Conservation (phyloP, 2,113 vertebrate species). For the Triplophysa rosa region DNA sequence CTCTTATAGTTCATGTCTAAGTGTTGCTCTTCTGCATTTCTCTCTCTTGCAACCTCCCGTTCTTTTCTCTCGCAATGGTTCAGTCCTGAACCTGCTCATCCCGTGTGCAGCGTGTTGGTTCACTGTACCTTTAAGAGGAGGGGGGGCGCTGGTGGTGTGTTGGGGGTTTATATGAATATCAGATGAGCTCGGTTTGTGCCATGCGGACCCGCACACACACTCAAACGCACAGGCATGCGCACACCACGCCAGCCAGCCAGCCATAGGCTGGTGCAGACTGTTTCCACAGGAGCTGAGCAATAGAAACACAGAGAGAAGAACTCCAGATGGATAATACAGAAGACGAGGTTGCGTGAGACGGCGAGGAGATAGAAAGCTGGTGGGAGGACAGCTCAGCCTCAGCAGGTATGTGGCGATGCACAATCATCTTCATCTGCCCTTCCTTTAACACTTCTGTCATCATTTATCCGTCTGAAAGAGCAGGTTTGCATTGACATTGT, state of each 20-base stretch:
- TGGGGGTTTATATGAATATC: constrained; percentile 45
- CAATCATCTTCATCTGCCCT: constrained; percentile 34
- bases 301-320: constrained; percentile 24
- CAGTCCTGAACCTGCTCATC: constrained; percentile 22
- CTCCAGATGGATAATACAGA: constrained; percentile 15
- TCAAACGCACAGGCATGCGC: constrained; percentile 38
- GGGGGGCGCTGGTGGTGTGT: constrained; percentile 19
- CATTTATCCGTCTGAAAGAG: not conserved
- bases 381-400: constrained; percentile 50
- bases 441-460: not conserved
- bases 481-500: not conserved
- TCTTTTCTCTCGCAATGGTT: constrained; percentile 16
- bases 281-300: constrained; percentile 10
- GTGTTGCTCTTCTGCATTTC: constrained; percentile 25
- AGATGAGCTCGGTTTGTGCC: constrained; percentile 49
- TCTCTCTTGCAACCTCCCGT: not conserved
- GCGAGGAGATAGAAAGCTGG: constrained; percentile 36
- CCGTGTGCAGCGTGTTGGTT: not conserved
- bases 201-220: constrained; percentile 43
- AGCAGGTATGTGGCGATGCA: constrained; percentile 71
- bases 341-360: constrained; percentile 35
- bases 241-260: constrained; percentile 43
- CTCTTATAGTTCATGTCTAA: not conserved
- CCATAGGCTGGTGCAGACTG: constrained; percentile 32
- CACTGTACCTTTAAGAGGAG: constrained; percentile 46